A percentile compares a stretch with the other conserved stretches of the same genome.
Conservation (phyloP, 1,140 invertebrate species). For the Hypsibius dujardini region DNA sequence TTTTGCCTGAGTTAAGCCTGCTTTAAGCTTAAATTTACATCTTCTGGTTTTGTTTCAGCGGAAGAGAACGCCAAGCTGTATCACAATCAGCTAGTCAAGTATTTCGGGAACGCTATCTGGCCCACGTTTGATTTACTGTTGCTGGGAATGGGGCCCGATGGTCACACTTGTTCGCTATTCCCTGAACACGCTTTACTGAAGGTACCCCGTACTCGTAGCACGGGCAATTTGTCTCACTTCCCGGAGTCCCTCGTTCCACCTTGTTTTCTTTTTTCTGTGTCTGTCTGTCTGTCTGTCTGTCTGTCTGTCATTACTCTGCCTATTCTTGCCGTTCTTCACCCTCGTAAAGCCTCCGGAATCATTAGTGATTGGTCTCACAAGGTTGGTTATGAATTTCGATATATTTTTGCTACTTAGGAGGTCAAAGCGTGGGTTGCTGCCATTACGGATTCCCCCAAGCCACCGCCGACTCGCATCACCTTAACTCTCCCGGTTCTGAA, state of each 20-base stretch:
- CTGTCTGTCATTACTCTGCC: too few relatives aligned
- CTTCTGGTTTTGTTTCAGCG: slow-evolving; percentile 37
- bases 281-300: too few relatives aligned
- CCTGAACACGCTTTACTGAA: slow-evolving; percentile 58
- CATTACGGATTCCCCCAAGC: slow-evolving; percentile 84
- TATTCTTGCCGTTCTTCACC: neutral
- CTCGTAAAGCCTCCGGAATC: slow-evolving; percentile 18
- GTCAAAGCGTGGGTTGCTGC: slow-evolving; percentile 51
- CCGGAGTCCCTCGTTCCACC: too few relatives aligned
- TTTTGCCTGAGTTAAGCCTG: neutral
- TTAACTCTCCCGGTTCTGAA: slow-evolving; percentile 82
- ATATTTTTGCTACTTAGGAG: slow-evolving; percentile 25
- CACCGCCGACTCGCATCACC: slow-evolving; percentile 71
- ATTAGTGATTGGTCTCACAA: slow-evolving; percentile 19
- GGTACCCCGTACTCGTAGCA: slow-evolving; percentile 27
- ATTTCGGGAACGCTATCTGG: slow-evolving; percentile 41
- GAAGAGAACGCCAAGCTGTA: slow-evolving; percentile 33
- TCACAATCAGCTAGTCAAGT: slow-evolving; percentile 42
- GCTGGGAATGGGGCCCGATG: slow-evolving; percentile 90
- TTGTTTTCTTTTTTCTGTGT: too few relatives aligned
- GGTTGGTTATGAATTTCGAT: slow-evolving; percentile 22
- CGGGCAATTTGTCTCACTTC: too few relatives aligned
- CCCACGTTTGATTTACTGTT: slow-evolving; percentile 70
- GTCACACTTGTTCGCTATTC: slow-evolving; percentile 94
- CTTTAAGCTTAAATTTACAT: too few relatives aligned